phyloP scores from a whole-genome alignment of 2,113 vertebrate species.

The Thalassoma bifasciatum region DNA sequence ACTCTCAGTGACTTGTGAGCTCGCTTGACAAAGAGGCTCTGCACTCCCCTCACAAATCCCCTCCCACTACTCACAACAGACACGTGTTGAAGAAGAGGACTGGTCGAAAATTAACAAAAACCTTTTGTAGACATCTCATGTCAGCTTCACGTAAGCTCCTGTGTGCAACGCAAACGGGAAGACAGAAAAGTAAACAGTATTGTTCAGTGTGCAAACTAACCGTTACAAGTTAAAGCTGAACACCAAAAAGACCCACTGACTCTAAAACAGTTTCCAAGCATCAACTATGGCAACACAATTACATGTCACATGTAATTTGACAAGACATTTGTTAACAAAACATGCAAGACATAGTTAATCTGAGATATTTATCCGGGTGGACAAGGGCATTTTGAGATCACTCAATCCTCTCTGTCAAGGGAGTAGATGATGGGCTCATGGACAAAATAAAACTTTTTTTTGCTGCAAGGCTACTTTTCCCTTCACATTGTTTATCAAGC shows the following conservation, averaged over 20 bases:
- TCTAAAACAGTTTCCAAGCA: too few relatives aligned
- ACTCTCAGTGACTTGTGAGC: constrained; percentile 31
- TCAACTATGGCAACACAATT: too few relatives aligned
- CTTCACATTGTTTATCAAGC: too few relatives aligned
- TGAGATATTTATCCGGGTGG: too few relatives aligned
- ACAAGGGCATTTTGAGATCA: too few relatives aligned
- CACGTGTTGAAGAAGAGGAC: constrained; percentile 13
- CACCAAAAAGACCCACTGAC: neutral
- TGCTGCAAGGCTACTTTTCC: too few relatives aligned
- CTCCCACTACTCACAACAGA: neutral
- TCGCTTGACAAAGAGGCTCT: constrained; percentile 41
- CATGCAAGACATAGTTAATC: too few relatives aligned
- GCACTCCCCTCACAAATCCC: constrained; percentile 5
- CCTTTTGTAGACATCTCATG: neutral
- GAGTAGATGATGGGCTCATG: too few relatives aligned
- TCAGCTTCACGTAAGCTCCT: neutral
- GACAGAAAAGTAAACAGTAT: constrained; percentile 13
- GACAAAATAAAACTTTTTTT: too few relatives aligned
- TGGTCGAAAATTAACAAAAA: constrained; percentile 14
- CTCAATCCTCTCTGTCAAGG: too few relatives aligned
- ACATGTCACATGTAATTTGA: too few relatives aligned
- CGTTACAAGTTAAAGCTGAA: neutral
- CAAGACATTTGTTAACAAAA: too few relatives aligned
- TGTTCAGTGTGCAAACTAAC: constrained; percentile 28
- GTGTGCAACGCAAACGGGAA: constrained; percentile 2